Conservation (phyloP, 2,888 invertebrate genomes). For the Acronicta psi region DNA sequence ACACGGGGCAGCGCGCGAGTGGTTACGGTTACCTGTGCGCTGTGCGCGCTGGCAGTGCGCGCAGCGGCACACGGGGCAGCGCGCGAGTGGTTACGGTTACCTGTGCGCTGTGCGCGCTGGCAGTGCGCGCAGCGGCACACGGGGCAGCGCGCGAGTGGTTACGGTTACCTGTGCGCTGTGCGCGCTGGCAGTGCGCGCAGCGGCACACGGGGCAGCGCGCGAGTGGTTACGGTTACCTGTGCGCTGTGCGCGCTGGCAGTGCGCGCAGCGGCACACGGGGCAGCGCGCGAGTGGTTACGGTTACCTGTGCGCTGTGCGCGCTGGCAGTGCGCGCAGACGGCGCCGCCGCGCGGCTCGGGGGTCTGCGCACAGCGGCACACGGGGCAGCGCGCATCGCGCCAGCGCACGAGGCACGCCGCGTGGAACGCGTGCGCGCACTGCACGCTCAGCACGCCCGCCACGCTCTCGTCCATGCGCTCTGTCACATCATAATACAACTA, state of each 20-base stretch:
- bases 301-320: too few species aligned
- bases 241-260: not conserved
- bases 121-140: constrained; percentile 1
- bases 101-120: too few species aligned
- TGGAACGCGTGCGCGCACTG: constrained; percentile 99
- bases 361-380: constrained; percentile 97
- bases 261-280: constrained; percentile 1
- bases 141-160: not conserved
- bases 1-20: not conserved
- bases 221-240: too few species aligned
- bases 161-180: too few species aligned
- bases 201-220: too few species aligned
- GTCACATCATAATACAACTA: not conserved
- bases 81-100: too few species aligned
- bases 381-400: constrained; percentile 99
- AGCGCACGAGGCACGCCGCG: constrained; percentile 97
- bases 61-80: constrained; percentile 1
- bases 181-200: not conserved
- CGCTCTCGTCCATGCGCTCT: constrained; percentile 99
- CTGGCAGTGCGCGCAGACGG: constrained; percentile 84
- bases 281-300: too few species aligned
- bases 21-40: too few species aligned
- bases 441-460: constrained; percentile 98
- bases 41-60: not conserved
- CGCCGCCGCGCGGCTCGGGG: constrained; percentile 93